Conservation (phyloP, 2,888 invertebrate genomes). For the Busseola fusca region DNA sequence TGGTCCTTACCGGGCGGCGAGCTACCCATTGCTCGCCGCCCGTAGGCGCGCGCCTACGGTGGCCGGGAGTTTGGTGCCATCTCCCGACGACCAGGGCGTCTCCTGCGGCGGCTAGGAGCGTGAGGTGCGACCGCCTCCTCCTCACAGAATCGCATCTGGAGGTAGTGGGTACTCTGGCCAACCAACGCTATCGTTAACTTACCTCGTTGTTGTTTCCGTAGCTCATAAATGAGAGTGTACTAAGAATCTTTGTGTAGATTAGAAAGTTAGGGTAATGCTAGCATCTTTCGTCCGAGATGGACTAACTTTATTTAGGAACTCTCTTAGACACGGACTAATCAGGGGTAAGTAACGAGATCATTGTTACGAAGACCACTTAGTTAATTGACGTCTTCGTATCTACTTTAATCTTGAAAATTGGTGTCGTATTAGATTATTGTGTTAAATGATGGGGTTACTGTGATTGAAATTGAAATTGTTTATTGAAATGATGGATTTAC, state of each 20-base stretch:
- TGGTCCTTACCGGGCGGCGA: no score
- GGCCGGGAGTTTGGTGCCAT: no score
- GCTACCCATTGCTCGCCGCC: no score
- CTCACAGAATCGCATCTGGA: no score
- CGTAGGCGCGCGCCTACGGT: no score
- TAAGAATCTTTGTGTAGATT: conserved; percentile 19
- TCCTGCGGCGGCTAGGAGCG: no score
- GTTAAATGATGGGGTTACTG: background rate
- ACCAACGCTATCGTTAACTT: conserved; percentile 20
- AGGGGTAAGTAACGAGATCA: conserved; percentile 13
- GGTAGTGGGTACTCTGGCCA: background rate
- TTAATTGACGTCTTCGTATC: conserved; percentile 8
- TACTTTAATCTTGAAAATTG: conserved; percentile 3
- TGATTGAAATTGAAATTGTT: no score
- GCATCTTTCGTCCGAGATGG: conserved; percentile 14
- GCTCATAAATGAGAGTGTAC: conserved; percentile 35
- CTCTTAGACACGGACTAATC: background rate
- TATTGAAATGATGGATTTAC: no score
- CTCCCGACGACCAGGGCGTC: no score
- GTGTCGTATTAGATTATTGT: background rate
- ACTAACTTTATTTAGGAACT: conserved; percentile 29
- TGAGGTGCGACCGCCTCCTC: no score
- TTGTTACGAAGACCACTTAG: conserved; percentile 4
- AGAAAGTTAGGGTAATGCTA: conserved; percentile 17
- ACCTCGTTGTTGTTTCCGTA: conserved; percentile 25